These are phyloP conservation scores for Otolemur garnettii DNA, from an alignment of 2,113 vertebrate species.

Conservation along the genomic window DNA sequence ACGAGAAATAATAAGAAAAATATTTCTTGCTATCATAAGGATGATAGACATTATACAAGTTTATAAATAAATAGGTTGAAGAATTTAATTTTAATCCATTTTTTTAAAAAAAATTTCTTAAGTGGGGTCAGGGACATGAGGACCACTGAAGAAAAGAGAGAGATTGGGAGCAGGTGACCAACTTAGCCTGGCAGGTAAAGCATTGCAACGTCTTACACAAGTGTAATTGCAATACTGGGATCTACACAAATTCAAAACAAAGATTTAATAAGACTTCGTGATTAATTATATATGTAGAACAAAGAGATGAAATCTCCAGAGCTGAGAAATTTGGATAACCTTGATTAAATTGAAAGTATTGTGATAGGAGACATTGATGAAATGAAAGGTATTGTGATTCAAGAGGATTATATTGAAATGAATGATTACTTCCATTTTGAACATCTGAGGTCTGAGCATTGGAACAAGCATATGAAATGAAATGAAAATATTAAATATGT, in stretches of 20 bases:
- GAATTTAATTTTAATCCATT: neutral
- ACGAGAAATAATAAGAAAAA: neutral
- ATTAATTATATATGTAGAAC: neutral
- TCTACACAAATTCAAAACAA: neutral
- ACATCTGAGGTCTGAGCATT: neutral
- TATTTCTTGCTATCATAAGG: neutral
- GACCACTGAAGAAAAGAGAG: neutral
- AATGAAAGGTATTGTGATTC: rapidly evolving
- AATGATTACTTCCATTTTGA: neutral
- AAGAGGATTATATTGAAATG: neutral
- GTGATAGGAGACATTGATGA: neutral
- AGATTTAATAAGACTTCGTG: neutral
- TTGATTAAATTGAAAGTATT: too few species aligned
- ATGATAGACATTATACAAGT: neutral
- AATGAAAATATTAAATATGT: neutral
- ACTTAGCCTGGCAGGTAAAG: neutral
- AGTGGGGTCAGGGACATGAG: neutral
- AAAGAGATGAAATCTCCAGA: neutral
- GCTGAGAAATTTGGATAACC: neutral
- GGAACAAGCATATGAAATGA: neutral
- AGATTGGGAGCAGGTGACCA: neutral
- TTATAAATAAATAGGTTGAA: neutral
- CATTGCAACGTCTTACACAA: neutral
- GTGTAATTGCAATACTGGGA: neutral
- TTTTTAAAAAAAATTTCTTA: neutral